Base-by-base conservation (phyloP, 2,113 vertebrate genomes). In the Lethenteron reissneri region DNA sequence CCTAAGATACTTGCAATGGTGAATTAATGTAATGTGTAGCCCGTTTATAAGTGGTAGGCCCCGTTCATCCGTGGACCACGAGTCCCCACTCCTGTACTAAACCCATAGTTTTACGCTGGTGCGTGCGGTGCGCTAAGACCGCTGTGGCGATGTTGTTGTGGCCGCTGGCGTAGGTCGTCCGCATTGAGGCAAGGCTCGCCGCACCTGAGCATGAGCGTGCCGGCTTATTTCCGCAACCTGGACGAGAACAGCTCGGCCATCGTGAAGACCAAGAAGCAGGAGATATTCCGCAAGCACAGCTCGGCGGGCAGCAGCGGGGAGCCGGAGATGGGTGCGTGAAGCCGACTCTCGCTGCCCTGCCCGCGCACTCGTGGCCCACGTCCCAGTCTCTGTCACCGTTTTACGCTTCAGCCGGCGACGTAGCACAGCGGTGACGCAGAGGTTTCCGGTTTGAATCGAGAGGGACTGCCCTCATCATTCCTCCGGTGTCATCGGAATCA, bases 281-380 rank as follows among this genome's bases (percentile, higher is more conserved):
- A 97, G 83, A 97, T 99, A 82, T 90, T 95, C 82, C 94, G 92
- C 82, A 99, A 97, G 83, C 85, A 94, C 83, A 95, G 92, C 84
- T 94, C 89, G 72, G 88, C 87, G 81, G 86, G 88, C 83, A 41
- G 41, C 41, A 88, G 87, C 78, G 80, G 88, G 79, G 90, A 96
- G 81, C 86, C 89, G 83, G 94, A 99, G 77, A 86, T 96, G 82
- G 88, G 94, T 97, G 91, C 86, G 90, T 87, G 83, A 81, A 79
- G 56, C 13, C 25, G 59, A 10, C 69, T 56, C 57, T 60, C 56
- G 11, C 64, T 41, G n/a, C 19, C n/a, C 56, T 60, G 57, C 11
- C 14, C 19, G 56, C 15, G 17, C 70, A 10, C 11, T 71, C 70
- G n/a, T 57, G 71, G 56, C 57, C 7, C 56, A 60, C 58, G 41